phyloP scores from a whole-genome alignment of 2,797 vertebrate species.

The Oreochromis grahami region DNA sequence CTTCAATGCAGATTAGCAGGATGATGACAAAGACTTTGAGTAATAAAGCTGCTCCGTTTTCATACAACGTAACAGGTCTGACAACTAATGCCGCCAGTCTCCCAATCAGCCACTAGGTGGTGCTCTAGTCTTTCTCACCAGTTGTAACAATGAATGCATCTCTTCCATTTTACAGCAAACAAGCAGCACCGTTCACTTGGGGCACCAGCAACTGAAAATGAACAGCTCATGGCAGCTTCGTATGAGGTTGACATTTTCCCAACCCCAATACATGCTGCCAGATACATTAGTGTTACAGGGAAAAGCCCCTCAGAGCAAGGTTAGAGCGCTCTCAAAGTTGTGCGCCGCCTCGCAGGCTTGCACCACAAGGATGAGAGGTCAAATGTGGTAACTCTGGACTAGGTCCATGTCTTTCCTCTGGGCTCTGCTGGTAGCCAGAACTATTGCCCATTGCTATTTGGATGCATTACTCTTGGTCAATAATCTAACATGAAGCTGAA shows the following conservation, averaged over 20 bases:
- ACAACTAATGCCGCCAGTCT: neutral
- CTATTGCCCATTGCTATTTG: slow-evolving; percentile 35
- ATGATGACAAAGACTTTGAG: neutral
- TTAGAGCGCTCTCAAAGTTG: slow-evolving; percentile 60
- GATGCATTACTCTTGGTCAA: slow-evolving; percentile 62
- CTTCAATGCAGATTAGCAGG: neutral
- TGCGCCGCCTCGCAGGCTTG: slow-evolving; percentile 52
- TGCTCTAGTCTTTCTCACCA: slow-evolving; percentile 20
- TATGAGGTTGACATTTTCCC: slow-evolving; percentile 70
- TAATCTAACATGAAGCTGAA: slow-evolving; percentile 54
- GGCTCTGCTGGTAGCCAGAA: slow-evolving; percentile 50
- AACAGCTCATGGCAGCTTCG: slow-evolving; percentile 65
- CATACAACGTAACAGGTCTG: neutral
- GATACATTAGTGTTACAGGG: slow-evolving; percentile 57
- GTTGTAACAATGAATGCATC: slow-evolving; percentile 15
- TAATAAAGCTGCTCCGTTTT: neutral
- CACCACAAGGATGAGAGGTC: slow-evolving; percentile 64
- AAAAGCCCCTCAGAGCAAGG: slow-evolving; percentile 70
- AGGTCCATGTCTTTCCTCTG: slow-evolving; percentile 61
- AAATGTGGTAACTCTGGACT: slow-evolving; percentile 54
- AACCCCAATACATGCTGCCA: slow-evolving; percentile 59
- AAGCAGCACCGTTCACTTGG: slow-evolving; percentile 36
- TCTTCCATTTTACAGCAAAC: slow-evolving; percentile 52
- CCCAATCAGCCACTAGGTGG: slow-evolving; percentile 61
- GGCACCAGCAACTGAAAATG: slow-evolving; percentile 62